Conservation (phyloP, 2,113 vertebrate species). For the Arothron firmamentum region DNA sequence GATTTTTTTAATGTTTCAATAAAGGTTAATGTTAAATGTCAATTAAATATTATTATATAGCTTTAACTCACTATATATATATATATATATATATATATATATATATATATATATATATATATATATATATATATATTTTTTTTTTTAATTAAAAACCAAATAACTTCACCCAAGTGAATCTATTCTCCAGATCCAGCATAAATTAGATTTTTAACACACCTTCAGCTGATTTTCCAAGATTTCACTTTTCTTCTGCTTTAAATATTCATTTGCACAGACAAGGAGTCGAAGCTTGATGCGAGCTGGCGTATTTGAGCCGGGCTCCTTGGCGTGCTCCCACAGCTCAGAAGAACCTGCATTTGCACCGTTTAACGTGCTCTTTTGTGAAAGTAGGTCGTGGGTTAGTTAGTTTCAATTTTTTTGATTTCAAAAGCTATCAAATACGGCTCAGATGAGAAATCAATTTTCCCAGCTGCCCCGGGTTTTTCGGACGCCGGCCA, state of each 20-base stretch:
- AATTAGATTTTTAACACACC: slow-evolving; percentile 5
- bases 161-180: neutral
- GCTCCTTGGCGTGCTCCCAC: slow-evolving; percentile 85
- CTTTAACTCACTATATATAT: neutral
- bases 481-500: slow-evolving; percentile 85
- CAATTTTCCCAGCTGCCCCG: slow-evolving; percentile 99
- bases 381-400: slow-evolving; percentile 97
- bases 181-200: neutral
- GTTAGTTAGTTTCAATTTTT: slow-evolving; percentile 99
- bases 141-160: neutral
- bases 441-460: slow-evolving; percentile 99
- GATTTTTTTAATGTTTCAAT: neutral
- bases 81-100: too few species aligned
- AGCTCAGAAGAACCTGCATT: slow-evolving; percentile 82
- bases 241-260: slow-evolving; percentile 4
- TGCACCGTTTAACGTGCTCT: slow-evolving; percentile 98
- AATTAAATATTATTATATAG: too few species aligned
- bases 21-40: neutral
- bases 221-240: neutral
- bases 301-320: slow-evolving; percentile 82
- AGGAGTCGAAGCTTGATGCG: slow-evolving; percentile 31
- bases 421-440: slow-evolving; percentile 99
- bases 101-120: too few species aligned
- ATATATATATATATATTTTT: neutral
- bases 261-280: slow-evolving; percentile 23